Evolutionary conservation across 2,888 invertebrate species (phyloP).

Genomic region (Melinaea marsaeus): DNA sequence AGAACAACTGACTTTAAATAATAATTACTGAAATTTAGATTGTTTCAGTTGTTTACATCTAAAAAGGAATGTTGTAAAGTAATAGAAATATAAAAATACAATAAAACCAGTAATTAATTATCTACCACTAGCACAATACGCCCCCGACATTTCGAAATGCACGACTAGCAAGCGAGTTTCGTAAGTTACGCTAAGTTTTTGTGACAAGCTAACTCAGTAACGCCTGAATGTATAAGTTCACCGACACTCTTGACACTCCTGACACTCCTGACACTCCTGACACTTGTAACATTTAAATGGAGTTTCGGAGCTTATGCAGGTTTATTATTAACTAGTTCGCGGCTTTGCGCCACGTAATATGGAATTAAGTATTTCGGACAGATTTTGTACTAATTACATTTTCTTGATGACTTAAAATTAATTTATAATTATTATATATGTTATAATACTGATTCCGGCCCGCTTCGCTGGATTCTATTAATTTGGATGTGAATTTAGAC

Average conservation of each 20-base stretch:
- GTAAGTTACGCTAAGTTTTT: conserved; percentile 54
- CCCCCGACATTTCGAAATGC: conserved; percentile 28
- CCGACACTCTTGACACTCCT: conserved; percentile 34
- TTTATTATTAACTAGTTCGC: conserved; percentile 36
- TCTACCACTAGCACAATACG: conserved; percentile 14
- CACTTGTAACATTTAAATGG: conserved; percentile 41
- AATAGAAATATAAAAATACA: not conserved
- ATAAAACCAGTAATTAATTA: too few relatives aligned
- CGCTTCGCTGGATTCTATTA: too few relatives aligned
- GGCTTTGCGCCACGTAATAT: conserved; percentile 21
- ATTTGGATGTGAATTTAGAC: too few relatives aligned
- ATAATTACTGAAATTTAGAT: too few relatives aligned
- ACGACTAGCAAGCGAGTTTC: conserved; percentile 36
- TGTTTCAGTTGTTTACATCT: too few relatives aligned
- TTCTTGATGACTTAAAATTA: too few relatives aligned
- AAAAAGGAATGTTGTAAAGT: not conserved
- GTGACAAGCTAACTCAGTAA: conserved; percentile 58
- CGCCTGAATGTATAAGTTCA: conserved; percentile 36
- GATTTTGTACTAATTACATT: too few relatives aligned
- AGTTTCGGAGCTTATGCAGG: conserved; percentile 37
- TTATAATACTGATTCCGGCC: too few relatives aligned
- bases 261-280: conserved; percentile 39
- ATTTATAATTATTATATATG: too few relatives aligned
- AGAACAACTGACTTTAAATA: too few relatives aligned
- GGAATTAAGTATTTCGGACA: too few relatives aligned